phyloP scores from a whole-genome alignment of 2,797 vertebrate genomes.

The Zalophus californianus region DNA sequence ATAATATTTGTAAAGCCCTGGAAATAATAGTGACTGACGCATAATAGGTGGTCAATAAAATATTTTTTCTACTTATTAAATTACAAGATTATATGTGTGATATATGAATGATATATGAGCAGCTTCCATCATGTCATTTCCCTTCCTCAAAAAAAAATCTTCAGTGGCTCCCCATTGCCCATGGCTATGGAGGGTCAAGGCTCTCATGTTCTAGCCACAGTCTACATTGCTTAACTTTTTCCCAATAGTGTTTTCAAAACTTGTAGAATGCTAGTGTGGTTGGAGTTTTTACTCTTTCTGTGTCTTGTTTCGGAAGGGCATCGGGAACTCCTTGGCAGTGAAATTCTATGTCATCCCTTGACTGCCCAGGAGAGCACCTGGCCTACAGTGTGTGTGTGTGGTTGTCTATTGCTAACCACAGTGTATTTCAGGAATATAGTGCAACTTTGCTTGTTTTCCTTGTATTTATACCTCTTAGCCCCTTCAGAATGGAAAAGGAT shows the following conservation, averaged over 20 bases:
- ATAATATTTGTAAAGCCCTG: background rate
- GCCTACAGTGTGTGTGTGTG: background rate
- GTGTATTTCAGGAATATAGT: background rate
- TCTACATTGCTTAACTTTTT: background rate
- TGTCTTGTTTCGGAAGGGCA: background rate
- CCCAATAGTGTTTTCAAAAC: background rate
- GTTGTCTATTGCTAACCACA: background rate
- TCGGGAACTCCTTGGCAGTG: background rate
- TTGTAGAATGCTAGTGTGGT: background rate
- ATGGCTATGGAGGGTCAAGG: background rate
- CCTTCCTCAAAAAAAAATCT: background rate
- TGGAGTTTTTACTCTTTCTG: background rate
- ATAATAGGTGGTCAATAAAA: background rate
- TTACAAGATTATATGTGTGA: background rate
- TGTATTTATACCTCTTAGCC: background rate
- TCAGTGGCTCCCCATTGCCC: background rate
- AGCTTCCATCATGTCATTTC: background rate
- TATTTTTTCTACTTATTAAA: background rate
- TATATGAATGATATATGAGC: background rate
- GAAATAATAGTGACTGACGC: background rate
- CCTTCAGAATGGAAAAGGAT: slow-evolving; percentile 45
- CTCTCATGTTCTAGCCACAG: background rate
- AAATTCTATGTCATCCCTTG: background rate
- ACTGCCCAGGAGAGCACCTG: background rate
- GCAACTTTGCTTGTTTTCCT: background rate